Conservation (phyloP, 2,888 invertebrate species). For the Polydrusus tereticollis region DNA sequence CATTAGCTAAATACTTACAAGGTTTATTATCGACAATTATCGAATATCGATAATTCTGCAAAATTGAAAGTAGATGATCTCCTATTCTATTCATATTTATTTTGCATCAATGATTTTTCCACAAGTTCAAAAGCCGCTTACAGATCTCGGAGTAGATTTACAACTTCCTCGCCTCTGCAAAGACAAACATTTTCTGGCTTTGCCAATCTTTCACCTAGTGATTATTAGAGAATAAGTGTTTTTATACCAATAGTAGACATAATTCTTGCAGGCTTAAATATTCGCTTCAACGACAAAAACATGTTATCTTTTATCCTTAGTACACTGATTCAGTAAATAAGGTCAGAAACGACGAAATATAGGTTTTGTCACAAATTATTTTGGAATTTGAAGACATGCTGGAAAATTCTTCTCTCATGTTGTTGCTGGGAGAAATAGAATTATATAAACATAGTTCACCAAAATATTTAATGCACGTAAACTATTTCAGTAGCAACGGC, state of each 20-base stretch:
- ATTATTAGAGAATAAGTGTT: slow-evolving; percentile 3
- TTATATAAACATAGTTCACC: no score
- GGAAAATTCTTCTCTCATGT: no score
- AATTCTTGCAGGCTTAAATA: neutral
- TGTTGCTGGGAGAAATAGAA: no score
- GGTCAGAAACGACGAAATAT: no score
- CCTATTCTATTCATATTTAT: neutral
- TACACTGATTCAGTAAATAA: neutral
- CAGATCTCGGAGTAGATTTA: neutral
- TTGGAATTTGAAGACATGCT: no score
- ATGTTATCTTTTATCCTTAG: neutral
- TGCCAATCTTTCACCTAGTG: slow-evolving; percentile 1
- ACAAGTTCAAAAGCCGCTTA: neutral
- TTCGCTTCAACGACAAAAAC: slow-evolving; percentile 6
- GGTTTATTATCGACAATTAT: slow-evolving; percentile 4
- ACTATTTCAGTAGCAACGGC: no score
- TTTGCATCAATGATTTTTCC: slow-evolving; percentile 10
- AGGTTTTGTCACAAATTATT: no score
- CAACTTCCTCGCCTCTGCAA: neutral
- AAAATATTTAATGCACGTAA: no score
- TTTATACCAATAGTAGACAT: slow-evolving; percentile 6
- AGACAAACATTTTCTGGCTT: slow-evolving; percentile 9
- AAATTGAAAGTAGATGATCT: neutral
- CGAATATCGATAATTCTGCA: neutral
- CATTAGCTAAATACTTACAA: slow-evolving; percentile 16